These are phyloP conservation scores for Notoglanidium macrostoma DNA, from an alignment of 2,797 vertebrate genomes.

Conservation along the genomic window DNA sequence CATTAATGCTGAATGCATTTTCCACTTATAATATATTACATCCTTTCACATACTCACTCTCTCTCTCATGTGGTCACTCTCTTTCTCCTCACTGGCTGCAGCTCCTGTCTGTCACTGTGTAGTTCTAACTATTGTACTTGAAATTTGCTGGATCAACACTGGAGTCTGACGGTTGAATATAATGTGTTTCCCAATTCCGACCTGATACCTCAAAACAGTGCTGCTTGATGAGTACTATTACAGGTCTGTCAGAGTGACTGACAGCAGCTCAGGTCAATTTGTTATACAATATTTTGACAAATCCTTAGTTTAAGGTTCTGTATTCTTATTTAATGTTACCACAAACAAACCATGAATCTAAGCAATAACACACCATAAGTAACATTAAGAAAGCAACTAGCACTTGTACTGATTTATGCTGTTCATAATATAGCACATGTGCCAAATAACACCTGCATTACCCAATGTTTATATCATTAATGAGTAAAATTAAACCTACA, in stretches of 20 bases:
- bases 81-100: neutral
- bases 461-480: neutral
- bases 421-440: neutral
- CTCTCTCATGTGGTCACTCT: neutral
- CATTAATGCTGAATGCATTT: neutral
- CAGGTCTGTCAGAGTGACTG: neutral
- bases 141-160: neutral
- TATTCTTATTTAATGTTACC: neutral
- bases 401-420: neutral
- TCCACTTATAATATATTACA: neutral
- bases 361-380: neutral
- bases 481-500: too few relatives aligned
- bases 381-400: neutral
- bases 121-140: neutral
- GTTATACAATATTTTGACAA: neutral
- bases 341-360: neutral
- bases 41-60: neutral
- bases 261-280: neutral
- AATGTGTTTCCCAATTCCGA: neutral
- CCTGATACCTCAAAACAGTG: neutral
- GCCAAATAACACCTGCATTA: neutral
- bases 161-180: neutral
- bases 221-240: neutral
- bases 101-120: neutral
- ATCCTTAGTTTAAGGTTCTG: neutral